phyloP scores from a whole-genome alignment of 92 coral and sea anemone genomes.

The Plumapathes pennacea region DNA sequence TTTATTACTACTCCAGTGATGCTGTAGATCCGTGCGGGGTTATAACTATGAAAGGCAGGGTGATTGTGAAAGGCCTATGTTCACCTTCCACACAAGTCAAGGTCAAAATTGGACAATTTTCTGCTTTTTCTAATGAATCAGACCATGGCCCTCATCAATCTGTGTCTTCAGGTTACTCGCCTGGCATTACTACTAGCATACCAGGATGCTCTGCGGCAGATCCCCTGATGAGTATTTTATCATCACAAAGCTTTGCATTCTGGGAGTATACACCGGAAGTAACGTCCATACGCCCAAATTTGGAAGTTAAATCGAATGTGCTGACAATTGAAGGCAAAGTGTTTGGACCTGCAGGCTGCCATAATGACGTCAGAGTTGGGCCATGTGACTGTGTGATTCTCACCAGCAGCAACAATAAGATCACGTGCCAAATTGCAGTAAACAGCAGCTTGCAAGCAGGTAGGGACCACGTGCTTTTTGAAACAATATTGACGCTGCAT shows the following conservation, averaged over 20 bases:
- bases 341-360: constrained; percentile 47
- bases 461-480: too few species aligned
- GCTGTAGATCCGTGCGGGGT: constrained; percentile 61
- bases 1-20: constrained; percentile 75
- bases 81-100: constrained; percentile 23
- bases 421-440: constrained; percentile 58
- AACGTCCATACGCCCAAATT: constrained; percentile 61
- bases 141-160: constrained; percentile 24
- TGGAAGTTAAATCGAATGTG: constrained; percentile 54
- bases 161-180: constrained; percentile 27
- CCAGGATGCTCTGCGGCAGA: constrained; percentile 23
- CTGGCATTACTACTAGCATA: constrained; percentile 32
- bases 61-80: constrained; percentile 40
- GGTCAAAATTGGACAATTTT: constrained; percentile 45
- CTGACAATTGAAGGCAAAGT: constrained; percentile 71
- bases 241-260: constrained; percentile 43
- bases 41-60: constrained; percentile 73
- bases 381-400: constrained; percentile 52
- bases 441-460: constrained; percentile 49
- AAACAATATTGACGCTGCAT: too few species aligned
- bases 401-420: constrained; percentile 31
- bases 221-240: constrained; percentile 2
- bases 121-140: constrained; percentile 29
- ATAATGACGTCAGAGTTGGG: constrained; percentile 64
- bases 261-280: constrained; percentile 79